phyloP scores from a whole-genome alignment of 2,113 vertebrate genomes.

The Crypturellus undulatus region DNA sequence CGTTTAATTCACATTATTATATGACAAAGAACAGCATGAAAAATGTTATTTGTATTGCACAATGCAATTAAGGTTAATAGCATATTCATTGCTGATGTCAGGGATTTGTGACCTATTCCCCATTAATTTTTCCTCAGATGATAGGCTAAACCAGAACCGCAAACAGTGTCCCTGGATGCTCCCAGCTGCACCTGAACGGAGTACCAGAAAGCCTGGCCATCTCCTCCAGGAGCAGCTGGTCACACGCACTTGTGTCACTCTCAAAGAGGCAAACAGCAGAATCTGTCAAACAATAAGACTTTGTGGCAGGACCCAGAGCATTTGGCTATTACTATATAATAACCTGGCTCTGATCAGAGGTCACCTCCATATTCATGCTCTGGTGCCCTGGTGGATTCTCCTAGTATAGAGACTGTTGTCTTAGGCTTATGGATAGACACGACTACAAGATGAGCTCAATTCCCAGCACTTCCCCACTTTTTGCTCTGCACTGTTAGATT shows the following conservation, averaged over 20 bases:
- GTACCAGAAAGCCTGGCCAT: not conserved
- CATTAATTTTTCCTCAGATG: not conserved
- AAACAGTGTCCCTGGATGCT: accelerated
- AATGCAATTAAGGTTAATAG: not conserved
- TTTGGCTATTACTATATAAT: not conserved
- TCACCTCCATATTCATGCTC: not conserved
- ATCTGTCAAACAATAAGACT: not conserved
- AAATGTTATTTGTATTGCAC: not conserved
- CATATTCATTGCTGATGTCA: not conserved
- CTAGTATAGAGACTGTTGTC: not conserved
- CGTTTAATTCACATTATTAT: not conserved
- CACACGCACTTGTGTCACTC: accelerated
- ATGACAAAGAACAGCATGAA: not conserved
- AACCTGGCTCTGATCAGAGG: not conserved
- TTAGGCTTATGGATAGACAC: not conserved
- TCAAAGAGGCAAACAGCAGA: not conserved
- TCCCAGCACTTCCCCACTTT: not conserved
- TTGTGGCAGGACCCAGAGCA: not conserved
- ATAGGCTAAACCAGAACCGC: not conserved
- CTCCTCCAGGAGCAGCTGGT: not conserved
- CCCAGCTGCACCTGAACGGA: not conserved
- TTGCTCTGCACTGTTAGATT: not conserved
- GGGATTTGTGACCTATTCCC: not conserved
- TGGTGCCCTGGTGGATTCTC: not conserved
- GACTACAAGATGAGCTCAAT: too few species aligned